phyloP scores from a whole-genome alignment of 2,888 invertebrate species.

The Pteria penguin region DNA sequence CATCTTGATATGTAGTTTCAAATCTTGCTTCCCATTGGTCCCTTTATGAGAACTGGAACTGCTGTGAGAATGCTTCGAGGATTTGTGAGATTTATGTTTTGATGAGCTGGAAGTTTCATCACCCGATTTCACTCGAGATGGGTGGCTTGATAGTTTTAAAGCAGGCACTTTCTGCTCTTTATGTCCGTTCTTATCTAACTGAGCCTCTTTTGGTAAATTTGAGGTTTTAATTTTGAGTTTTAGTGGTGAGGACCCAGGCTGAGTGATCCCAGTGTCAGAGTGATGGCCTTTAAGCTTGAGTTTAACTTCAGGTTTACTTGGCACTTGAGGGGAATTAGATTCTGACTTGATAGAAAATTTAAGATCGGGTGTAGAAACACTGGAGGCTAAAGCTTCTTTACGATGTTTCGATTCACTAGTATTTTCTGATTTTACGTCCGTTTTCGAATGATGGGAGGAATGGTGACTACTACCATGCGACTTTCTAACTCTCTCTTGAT shows the following conservation, averaged over 20 bases:
- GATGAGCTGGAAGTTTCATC: conserved; percentile 3
- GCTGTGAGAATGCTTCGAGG: conserved; percentile 23
- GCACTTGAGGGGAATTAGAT: conserved; percentile 1
- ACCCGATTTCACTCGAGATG: conserved; percentile 9
- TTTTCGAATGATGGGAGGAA: neutral
- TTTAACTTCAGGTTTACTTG: neutral
- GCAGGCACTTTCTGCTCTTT: conserved; percentile 35
- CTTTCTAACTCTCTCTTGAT: conserved; percentile 5
- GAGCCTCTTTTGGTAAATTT: conserved; percentile 34
- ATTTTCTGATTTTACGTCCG: neutral
- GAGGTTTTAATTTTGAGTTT: conserved; percentile 64
- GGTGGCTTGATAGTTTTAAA: conserved; percentile 28
- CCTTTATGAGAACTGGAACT: conserved; percentile 18
- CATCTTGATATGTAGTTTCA: conserved; percentile 43
- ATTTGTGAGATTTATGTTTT: conserved; percentile 36
- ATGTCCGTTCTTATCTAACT: conserved; percentile 28
- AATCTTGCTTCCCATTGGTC: conserved; percentile 42
- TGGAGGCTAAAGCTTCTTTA: neutral
- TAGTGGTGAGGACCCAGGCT: conserved; percentile 53
- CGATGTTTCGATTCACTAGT: neutral
- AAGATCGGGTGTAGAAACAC: neutral
- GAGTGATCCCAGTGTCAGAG: conserved; percentile 4
- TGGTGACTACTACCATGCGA: conserved; percentile 9
- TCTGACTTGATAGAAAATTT: conserved; percentile 21
- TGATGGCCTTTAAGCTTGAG: neutral